Evolutionary conservation across 2,888 invertebrate species (phyloP).

Genomic region (Tipula vernalis): DNA sequence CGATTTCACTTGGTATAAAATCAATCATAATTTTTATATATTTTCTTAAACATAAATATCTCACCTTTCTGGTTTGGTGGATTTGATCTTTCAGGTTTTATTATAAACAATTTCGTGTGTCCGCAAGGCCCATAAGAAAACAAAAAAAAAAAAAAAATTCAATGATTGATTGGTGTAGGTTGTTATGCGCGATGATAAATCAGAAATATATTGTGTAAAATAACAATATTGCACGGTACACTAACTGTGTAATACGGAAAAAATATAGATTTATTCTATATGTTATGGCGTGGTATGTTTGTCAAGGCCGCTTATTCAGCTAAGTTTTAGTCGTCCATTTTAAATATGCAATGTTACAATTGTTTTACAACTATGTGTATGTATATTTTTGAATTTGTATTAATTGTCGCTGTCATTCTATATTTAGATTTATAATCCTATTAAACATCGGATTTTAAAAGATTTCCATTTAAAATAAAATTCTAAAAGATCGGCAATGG

Average conservation of each 20-base stretch:
- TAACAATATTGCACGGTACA: neutral
- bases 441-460: no score
- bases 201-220: neutral
- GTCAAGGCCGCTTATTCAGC: neutral
- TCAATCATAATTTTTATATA: neutral
- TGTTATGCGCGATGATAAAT: neutral
- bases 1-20: neutral
- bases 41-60: neutral
- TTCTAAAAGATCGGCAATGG: no score
- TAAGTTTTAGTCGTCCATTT: neutral
- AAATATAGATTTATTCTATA: neutral
- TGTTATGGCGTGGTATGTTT: neutral
- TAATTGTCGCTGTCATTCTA: neutral
- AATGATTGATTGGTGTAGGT: slow-evolving; percentile 1
- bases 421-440: neutral
- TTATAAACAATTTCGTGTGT: neutral
- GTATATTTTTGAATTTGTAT: no score
- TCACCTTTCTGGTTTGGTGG: neutral
- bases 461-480: no score
- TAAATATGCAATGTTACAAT: neutral
- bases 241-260: neutral
- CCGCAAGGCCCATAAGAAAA: neutral
- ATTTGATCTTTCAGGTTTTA: neutral
- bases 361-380: neutral
- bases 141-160: neutral